Base-by-base conservation (phyloP, 2,888 invertebrate species). In the Eustalomyia histrio region DNA sequence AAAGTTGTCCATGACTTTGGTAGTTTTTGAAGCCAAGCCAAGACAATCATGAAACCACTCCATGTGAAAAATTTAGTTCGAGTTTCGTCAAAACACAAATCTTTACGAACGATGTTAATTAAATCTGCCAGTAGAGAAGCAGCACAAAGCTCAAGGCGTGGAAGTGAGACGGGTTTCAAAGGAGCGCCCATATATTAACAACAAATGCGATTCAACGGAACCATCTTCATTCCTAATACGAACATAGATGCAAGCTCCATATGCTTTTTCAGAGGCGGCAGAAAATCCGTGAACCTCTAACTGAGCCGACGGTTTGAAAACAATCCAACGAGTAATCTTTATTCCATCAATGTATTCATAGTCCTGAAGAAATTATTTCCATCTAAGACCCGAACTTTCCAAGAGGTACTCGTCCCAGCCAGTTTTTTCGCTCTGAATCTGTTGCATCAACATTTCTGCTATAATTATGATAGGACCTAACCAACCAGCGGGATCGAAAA, bases 1-100 rank as follows among this genome's bases (percentile, higher is more conserved):
- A n/a, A n/a, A n/a, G n/a, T n/a, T n/a, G n/a, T n/a, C n/a, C n/a
- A n/a, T n/a, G n/a, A 76, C 53, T 16, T 68, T 63, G 53, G 61
- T n/a, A 29, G 61, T 63, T 68, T 61, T 43, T 61, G 68, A 17
- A 61, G 47, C 61, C 61, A 61, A 18, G 61, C 63, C 10, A 63
- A 16, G 5, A 63, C 63, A 2, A 29, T 63, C 8, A 12, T 50
- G 3, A 47, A 63, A 17, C n/a, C 39, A 43, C 21, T 43, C 61
- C 21, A 61, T 2, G 43, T 43, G 18, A 21, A 43, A 21, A 61
- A 43, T 47, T 61, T 43, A 8, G 53, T n/a, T n/a, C n/a, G n/a
- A n/a, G n/a, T n/a, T n/a, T n/a, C n/a, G n/a, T n/a, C n/a, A n/a
- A n/a, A n/a, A 35, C 21, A 35, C 18, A 65, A 39, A 39, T 53